Conservation (phyloP, 53 echinoderm and acorn worm species). For the Zoroaster sp. region DNA sequence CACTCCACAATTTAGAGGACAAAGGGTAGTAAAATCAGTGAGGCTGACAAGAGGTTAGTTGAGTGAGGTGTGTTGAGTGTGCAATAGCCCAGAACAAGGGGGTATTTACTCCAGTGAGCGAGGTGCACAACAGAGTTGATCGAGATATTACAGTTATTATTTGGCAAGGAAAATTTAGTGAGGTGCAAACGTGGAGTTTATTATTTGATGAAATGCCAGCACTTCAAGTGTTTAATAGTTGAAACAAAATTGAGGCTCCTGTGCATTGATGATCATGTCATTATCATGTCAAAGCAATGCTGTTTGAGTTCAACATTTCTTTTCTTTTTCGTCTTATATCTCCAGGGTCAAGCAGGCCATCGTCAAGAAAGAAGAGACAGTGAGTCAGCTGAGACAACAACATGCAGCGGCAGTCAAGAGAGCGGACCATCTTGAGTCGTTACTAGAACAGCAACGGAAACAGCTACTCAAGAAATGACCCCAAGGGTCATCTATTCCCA, state of each 20-base stretch:
- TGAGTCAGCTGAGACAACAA: conserved; percentile 92
- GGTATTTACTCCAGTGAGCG: too few species aligned
- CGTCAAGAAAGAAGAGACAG: conserved; percentile 95
- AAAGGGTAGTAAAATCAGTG: too few species aligned
- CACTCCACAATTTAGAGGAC: too few species aligned
- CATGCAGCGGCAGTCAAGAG: conserved; percentile 92
- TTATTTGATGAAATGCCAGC: too few species aligned
- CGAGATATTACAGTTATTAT: not conserved
- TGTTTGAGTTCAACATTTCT: not conserved
- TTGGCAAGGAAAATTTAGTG: too few species aligned
- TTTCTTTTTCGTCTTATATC: not conserved
- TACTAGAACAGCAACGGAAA: conserved; percentile 95
- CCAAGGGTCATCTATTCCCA: not conserved
- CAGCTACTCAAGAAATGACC: conserved; percentile 87
- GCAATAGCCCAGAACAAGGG: too few species aligned
- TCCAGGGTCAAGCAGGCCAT: conserved; percentile 95
- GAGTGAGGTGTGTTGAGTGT: not conserved
- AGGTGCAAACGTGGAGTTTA: too few species aligned
- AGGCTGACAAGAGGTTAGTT: not conserved
- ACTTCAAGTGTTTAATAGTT: too few species aligned
- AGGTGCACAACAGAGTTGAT: not conserved
- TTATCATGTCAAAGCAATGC: not conserved
- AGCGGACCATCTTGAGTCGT: conserved; percentile 93
- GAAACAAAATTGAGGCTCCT: too few species aligned
- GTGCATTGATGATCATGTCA: too few species aligned